Percentiles rank a stretch among this genome's conserved stretches.
Conservation (phyloP, 2,888 invertebrate species). For the Brenthis ino region DNA sequence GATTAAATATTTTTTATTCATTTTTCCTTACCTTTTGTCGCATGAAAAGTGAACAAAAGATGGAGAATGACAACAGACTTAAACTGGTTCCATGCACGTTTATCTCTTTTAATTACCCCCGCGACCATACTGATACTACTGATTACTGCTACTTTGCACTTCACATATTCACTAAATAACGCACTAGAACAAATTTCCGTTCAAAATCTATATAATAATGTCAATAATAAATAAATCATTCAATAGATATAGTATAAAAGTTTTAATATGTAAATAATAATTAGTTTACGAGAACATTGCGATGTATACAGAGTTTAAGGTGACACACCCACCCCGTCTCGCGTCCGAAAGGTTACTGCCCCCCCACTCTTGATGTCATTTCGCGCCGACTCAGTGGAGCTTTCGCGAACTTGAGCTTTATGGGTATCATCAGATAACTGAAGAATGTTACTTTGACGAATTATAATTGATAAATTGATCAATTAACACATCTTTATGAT, state of each 20-base stretch:
- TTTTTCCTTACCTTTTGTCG: slow-evolving; percentile 62
- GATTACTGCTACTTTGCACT: slow-evolving; percentile 56
- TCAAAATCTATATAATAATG: not conserved
- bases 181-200: slow-evolving; percentile 8
- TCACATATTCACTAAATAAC: slow-evolving; percentile 45
- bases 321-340: slow-evolving; percentile 69
- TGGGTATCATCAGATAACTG: slow-evolving; percentile 47
- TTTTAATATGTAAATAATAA: slow-evolving; percentile 43
- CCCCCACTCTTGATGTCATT: slow-evolving; percentile 72
- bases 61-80: slow-evolving; percentile 69
- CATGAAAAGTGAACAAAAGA: slow-evolving; percentile 64
- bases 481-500: slow-evolving; percentile 29
- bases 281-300: slow-evolving; percentile 66
- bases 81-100: slow-evolving; percentile 71
- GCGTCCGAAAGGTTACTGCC: slow-evolving; percentile 71
- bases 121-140: slow-evolving; percentile 74
- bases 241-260: slow-evolving; percentile 8
- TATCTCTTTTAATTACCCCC: slow-evolving; percentile 70
- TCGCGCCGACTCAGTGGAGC: slow-evolving; percentile 78
- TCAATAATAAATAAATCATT: slow-evolving; percentile 5
- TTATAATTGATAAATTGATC: slow-evolving; percentile 31
- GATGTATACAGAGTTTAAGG: slow-evolving; percentile 57
- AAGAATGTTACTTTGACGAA: slow-evolving; percentile 31
- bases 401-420: slow-evolving; percentile 60
- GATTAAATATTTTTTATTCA: slow-evolving; percentile 31